Conservation (phyloP, 2,113 vertebrate genomes). For the Lophochroa leadbeateri region DNA sequence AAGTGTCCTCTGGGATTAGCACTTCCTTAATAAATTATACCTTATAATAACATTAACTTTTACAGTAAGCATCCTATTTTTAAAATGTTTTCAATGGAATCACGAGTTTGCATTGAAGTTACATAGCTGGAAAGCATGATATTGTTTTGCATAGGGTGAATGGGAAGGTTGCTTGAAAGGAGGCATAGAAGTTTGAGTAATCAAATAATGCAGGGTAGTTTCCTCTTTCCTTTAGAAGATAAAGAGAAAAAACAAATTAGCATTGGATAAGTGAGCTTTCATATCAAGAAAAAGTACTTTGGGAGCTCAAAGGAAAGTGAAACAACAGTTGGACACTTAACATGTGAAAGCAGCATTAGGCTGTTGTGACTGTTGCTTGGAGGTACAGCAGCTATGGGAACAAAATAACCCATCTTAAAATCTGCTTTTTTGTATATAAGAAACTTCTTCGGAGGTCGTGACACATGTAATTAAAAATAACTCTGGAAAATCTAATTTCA, state of each 20-base stretch:
- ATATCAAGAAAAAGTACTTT: not conserved
- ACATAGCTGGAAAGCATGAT: not conserved
- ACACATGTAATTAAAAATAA: not conserved
- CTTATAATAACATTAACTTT: not conserved
- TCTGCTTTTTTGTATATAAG: not conserved
- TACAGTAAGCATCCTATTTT: conserved; percentile 5
- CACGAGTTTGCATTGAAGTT: not conserved
- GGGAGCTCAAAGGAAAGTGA: not conserved
- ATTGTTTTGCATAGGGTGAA: not conserved
- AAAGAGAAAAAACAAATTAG: not conserved
- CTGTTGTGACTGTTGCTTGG: not conserved
- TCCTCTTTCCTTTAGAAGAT: not conserved
- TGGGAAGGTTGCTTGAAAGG: not conserved
- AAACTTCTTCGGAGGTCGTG: not conserved
- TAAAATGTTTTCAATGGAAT: not conserved
- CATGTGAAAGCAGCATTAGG: not conserved
- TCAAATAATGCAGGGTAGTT: not conserved
- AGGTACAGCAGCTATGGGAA: not conserved
- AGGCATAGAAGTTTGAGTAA: not conserved
- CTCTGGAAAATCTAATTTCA: conserved; percentile 45
- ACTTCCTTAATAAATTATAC: not conserved
- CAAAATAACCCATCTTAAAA: not conserved
- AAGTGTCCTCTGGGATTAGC: not conserved
- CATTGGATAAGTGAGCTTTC: not conserved
- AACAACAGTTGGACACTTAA: not conserved